Base-by-base conservation (phyloP, 2,113 vertebrate species). In the Bubo blakistoni region DNA sequence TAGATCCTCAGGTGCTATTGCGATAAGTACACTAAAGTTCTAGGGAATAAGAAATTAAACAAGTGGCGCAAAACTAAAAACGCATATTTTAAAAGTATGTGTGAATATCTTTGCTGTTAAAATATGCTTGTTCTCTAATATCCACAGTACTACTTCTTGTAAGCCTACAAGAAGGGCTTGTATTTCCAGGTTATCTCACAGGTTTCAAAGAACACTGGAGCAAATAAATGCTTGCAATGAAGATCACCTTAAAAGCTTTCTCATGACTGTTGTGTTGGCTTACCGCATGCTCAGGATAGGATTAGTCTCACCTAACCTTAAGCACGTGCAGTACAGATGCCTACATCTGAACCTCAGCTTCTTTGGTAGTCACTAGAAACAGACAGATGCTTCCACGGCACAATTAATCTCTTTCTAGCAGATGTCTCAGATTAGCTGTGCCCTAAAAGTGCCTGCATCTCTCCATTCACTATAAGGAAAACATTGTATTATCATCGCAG, bases 211-310 rank as follows among this genome's bases (percentile, higher is more conserved):
- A 65, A 74, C 15, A 70, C 11, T 22, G 20, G 16, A 70, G 14
- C 27, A 88, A 88, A 70, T 14, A 91, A 69, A 86, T 10, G 15
- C 16, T 21, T 52, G 10, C 26, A 44, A 25, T 47, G 61, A 46
- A 93, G 46, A 38, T 27, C 7, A 30, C 19, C 34, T 44, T 20
- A 55, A 9, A 63, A 58, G 12, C 69, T 61, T 69, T 70, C 76
- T 67, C 42, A 9, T 20, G 49, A 27, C 30, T 34, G 21, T 14
- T 42, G 21, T 7, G 36, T 29, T 79, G 55, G 55, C 3, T 82
- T 59, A 54, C 26, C 2, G 0, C 27, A 34, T 3, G 8, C 25
- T 80, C 46, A 29, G 25, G 26, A 29, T 4, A 58, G 46, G 14
- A 57, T 57, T 38, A 62, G 26, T 38, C 17, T 71, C 27, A 54